Conservation (phyloP, 2,888 invertebrate species). For the Tromatobia lineatoria region DNA sequence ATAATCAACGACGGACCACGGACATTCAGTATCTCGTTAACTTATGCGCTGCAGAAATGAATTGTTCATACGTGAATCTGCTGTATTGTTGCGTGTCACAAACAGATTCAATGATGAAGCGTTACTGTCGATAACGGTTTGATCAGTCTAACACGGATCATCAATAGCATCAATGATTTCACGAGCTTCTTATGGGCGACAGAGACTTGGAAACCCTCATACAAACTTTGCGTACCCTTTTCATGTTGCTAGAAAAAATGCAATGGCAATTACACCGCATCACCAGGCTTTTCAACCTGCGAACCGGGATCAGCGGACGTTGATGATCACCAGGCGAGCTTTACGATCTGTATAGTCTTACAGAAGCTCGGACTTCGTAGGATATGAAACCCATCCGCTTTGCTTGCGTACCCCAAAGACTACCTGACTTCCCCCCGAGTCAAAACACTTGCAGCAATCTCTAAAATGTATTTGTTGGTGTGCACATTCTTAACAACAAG, state of each 20-base stretch:
- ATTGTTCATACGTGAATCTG: background rate
- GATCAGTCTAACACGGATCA: slow-evolving; percentile 22
- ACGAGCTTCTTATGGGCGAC: background rate
- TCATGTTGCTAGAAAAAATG: slow-evolving; percentile 46
- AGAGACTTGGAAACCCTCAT: background rate
- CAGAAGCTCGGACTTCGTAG: no score
- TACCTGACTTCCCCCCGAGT: no score
- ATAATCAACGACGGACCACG: slow-evolving; percentile 30
- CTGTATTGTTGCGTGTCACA: background rate
- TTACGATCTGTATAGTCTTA: no score
- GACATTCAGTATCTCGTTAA: slow-evolving; percentile 22
- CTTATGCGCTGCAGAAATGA: background rate
- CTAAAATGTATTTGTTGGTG: no score
- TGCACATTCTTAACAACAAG: slow-evolving; percentile 68
- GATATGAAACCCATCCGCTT: no score
- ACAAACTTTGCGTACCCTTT: slow-evolving; percentile 24
- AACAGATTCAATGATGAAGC: background rate
- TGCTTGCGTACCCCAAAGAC: no score
- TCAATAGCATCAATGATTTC: background rate
- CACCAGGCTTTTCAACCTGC: slow-evolving; percentile 5
- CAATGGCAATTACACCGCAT: slow-evolving; percentile 60
- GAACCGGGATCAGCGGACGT: no score
- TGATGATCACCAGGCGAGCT: no score
- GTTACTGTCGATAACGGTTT: slow-evolving; percentile 23
- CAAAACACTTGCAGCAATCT: no score